Evolutionary conservation across 2,113 vertebrate species (phyloP).

Genomic region (Turdus rufiventris): DNA sequence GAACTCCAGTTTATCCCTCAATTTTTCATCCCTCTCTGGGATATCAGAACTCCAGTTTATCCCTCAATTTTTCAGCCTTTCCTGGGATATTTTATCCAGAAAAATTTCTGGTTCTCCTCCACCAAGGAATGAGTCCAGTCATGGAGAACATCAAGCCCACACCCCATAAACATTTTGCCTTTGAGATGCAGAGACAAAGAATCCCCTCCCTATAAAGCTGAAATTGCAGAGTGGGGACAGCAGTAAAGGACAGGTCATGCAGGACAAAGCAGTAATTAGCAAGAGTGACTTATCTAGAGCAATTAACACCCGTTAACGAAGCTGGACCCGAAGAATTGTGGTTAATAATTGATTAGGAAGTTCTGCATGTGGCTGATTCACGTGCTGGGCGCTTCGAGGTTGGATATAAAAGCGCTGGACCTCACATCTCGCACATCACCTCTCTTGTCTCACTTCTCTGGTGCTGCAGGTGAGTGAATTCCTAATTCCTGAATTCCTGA

Average conservation of each 20-base stretch:
- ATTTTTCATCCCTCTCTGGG: background rate
- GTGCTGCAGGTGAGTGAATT: conserved; percentile 27
- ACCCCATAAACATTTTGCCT: background rate
- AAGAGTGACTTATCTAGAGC: background rate
- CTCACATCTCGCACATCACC: background rate
- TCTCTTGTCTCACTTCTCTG: background rate
- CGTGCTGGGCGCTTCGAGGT: background rate
- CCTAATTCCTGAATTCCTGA: background rate
- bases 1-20: background rate
- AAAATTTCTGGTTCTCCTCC: background rate
- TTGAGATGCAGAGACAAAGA: background rate
- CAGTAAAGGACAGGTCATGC: background rate
- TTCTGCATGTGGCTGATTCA: background rate
- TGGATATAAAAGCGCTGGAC: background rate
- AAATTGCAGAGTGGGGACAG: background rate
- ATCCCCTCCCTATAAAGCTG: background rate
- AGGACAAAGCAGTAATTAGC: background rate
- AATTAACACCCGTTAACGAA: background rate
- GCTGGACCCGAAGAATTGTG: background rate
- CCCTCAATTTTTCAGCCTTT: background rate
- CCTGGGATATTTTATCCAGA: background rate
- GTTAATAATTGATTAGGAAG: background rate
- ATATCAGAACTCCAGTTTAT: background rate
- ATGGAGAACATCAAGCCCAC: background rate
- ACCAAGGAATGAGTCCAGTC: background rate